Evolutionary conservation across 2,888 invertebrate genomes (phyloP), one percentile per base, ranked within the genome.

Genomic region (Drosophila neonasuta): DNA sequence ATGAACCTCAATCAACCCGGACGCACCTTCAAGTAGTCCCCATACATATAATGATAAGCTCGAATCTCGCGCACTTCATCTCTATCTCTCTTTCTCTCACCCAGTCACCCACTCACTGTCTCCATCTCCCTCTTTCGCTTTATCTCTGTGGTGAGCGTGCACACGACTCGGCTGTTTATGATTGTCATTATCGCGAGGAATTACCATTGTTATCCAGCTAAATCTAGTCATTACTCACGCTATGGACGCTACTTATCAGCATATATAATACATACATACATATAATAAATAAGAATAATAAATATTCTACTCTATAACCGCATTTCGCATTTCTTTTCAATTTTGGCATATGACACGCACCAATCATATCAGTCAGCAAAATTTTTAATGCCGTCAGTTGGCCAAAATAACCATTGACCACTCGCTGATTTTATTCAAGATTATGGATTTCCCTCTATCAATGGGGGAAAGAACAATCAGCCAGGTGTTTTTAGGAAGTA

Each of bases 191-290:
- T 85, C 83, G 51, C 76, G 52, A 76, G 81, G 80, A 82, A 85
- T 80, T 82, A 81, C 80, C 80, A 73, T 77, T 78, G 76, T 77
- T 86, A 82, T 80, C 83, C 80, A 58, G 67, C 76, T 66, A 77
- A 86, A 82, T 79, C 77, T 83, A 68, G 72, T 71, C 74, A 71
- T 83, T 86, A 77, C 78, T 83, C 80, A 86, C 72, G 46, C 55
- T 20, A 46, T 42, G 24, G 6, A 29, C 15, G 15, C 42, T 24
- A 52, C 50, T 44, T 65, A 61, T 66, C 61, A 55, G 56, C 32
- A 15, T 17, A 41, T 5, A 20, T 24, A 15, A 15, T 17, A 17
- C 17, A 3, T 20, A 20, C 3, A 20, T 3, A 20, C 20, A 20
- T 54, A 36, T 36, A 41, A 13, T 46, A 29, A 36, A 46, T 46